Base-by-base conservation (phyloP, 2,797 vertebrate genomes). In the Lycodopsis pacificus region DNA sequence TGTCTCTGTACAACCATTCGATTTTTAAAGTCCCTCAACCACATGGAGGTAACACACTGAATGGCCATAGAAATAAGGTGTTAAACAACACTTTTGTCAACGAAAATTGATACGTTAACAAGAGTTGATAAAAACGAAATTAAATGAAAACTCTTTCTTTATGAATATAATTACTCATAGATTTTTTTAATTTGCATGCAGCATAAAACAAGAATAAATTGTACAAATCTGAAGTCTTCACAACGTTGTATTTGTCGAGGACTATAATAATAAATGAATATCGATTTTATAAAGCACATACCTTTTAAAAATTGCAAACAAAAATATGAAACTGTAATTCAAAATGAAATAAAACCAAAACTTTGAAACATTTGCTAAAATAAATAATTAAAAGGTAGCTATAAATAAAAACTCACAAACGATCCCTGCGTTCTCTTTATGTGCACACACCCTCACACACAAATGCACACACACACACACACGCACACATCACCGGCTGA, bases 401-500 rank as follows among this genome's bases (percentile, higher is more conserved):
- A 2, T 44, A 57, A 57, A 49, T 32, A 44, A 51, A 77, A 78
- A 51, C 17, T 62, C 27, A 40, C 22, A 46, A 56, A 56, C 54
- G 36, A 44, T 27, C 2, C 2, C 15, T 10, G 58, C 0, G 1
- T 65, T 58, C 46, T 59, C 22, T 49, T 20, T 8, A 48, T 46
- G 38, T 25, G 14, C 14, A 49, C 46, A 57, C 48, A 56, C 14
- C 15, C 15, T 44, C 14, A 44, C 42, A 46, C 44, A 49, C 49
- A 49, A 10, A 49, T 20, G 46, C 46, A 42, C 12, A 49, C 48
- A 49, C 48, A 49, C 63, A 56, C 58, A 42, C 12, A 49, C 48
- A 49, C 48, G n/a, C 63, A 56, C 58, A 63, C 44, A 36, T 20
- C 15, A 57, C 4, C 11, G 1, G 34, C 71, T 80, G 86, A 87